phyloP scores from a whole-genome alignment of 1,140 invertebrate genomes.

The Drosophila athabasca region DNA sequence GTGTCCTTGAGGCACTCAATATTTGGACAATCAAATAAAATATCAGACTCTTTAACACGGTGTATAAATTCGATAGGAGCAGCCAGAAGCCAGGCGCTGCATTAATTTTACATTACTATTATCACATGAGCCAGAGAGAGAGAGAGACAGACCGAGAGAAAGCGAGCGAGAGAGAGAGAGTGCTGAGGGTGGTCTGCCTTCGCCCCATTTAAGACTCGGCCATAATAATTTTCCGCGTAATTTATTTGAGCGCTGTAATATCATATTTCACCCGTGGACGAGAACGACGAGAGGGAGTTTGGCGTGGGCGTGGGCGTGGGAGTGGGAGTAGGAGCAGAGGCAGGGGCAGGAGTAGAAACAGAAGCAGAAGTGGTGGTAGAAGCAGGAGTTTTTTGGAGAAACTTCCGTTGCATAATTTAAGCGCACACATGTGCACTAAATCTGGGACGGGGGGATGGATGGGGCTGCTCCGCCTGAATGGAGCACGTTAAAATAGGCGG shows the following conservation, averaged over 20 bases:
- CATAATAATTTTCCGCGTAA: conserved; percentile 82
- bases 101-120: conserved; percentile 62
- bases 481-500: conserved; percentile 76
- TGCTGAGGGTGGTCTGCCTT: neutral
- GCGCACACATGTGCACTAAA: conserved; percentile 67
- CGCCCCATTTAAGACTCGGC: conserved; percentile 41
- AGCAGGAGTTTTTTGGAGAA: conserved; percentile 10
- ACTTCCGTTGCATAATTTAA: conserved; percentile 81
- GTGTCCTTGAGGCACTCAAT: too few species aligned
- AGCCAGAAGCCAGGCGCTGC: conserved; percentile 34
- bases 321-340: neutral
- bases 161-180: neutral
- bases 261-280: conserved; percentile 70
- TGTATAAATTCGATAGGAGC: neutral
- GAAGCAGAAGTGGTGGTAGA: too few species aligned
- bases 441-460: neutral
- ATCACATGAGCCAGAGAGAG: conserved; percentile 26
- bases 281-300: conserved; percentile 11
- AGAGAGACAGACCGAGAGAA: too few species aligned
- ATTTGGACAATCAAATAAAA: too few species aligned
- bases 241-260: conserved; percentile 80
- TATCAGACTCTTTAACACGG: too few species aligned
- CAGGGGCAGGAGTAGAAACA: neutral
- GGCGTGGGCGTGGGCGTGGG: conserved; percentile 1
- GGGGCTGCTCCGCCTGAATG: neutral